These are phyloP conservation scores for Sminthopsis crassicaudata DNA, from an alignment of 2,113 vertebrate species.

Conservation along the genomic window DNA sequence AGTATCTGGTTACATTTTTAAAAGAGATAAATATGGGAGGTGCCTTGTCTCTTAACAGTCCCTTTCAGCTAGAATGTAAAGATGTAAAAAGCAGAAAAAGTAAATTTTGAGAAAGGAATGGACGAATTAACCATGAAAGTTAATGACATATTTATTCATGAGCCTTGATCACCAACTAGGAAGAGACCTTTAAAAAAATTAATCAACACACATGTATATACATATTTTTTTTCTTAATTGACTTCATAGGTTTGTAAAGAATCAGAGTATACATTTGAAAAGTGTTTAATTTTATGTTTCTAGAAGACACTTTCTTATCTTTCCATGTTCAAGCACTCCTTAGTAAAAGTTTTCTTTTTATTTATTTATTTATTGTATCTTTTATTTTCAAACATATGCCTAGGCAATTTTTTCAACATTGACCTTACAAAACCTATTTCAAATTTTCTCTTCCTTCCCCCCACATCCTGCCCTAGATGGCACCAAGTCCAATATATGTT, in stretches of 20 bases:
- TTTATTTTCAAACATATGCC: too few species aligned
- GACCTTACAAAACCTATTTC: too few species aligned
- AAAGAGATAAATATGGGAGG: background rate
- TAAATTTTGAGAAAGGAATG: background rate
- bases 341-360: background rate
- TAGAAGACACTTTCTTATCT: background rate
- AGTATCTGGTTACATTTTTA: conserved; percentile 21
- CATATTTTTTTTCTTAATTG: background rate
- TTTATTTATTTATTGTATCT: too few species aligned
- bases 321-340: background rate
- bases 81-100: too few species aligned
- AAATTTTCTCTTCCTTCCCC: too few species aligned
- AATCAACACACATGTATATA: background rate
- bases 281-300: background rate
- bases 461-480: too few species aligned
- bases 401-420: too few species aligned
- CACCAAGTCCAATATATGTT: too few species aligned
- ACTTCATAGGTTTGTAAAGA: background rate
- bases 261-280: background rate
- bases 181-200: background rate
- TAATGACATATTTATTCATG: background rate
- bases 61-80: background rate
- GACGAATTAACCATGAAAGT: background rate
- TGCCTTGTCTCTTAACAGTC: background rate
- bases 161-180: background rate